phyloP scores from a whole-genome alignment of 2,888 invertebrate species.

The Zaprionus lineosus region DNA sequence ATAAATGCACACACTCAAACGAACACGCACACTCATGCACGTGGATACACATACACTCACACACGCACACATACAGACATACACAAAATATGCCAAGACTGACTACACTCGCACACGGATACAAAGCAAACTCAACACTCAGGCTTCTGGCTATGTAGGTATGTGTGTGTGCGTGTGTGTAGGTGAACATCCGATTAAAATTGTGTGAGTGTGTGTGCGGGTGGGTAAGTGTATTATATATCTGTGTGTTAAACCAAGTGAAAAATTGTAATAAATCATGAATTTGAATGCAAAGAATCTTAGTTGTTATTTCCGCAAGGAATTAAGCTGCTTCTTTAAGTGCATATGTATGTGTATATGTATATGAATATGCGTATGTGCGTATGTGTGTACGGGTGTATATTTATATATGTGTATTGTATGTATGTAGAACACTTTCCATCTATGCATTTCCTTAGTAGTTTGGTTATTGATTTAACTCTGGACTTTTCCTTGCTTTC shows the following conservation, averaged over 20 bases:
- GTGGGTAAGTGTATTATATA: no score
- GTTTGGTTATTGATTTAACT: constrained; percentile 46
- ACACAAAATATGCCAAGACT: not conserved
- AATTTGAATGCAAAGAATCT: constrained; percentile 17
- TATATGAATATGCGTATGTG: constrained; percentile 26
- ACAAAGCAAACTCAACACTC: no score
- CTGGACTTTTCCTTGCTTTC: constrained; percentile 48
- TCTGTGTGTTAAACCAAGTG: no score
- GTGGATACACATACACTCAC: not conserved
- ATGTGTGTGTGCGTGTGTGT: constrained; percentile 2
- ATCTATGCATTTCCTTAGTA: constrained; percentile 45
- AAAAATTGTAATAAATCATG: constrained; percentile 5
- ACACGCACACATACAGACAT: not conserved
- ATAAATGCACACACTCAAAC: constrained; percentile 38
- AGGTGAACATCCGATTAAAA: constrained; percentile 15
- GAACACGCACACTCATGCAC: not conserved
- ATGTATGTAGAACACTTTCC: constrained; percentile 36
- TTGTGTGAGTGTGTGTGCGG: no score
- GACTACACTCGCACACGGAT: no score
- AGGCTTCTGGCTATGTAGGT: not conserved
- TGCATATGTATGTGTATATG: constrained; percentile 26
- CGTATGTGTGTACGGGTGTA: constrained; percentile 41
- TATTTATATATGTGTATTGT: no score
- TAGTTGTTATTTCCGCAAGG: constrained; percentile 12
- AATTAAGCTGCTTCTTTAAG: constrained; percentile 31